Percentiles rank a stretch among this genome's conserved stretches.
Evolutionary conservation across 2,888 invertebrate species (phyloP).

Genomic region (Lypha dubia): DNA sequence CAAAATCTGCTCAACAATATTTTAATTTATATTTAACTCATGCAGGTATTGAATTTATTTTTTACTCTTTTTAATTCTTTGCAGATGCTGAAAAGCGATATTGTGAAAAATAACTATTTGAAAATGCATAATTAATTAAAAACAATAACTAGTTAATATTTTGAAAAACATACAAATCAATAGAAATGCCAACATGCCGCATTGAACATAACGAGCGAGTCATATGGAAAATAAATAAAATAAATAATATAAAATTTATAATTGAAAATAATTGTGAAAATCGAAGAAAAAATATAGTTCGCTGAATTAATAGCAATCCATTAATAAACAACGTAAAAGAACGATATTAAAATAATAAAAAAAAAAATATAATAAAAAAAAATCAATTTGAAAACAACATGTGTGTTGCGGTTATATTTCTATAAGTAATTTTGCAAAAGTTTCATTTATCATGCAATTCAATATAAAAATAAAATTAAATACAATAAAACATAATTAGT

Average conservation of each 20-base stretch:
- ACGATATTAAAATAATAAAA: too few relatives aligned
- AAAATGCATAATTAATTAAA: not conserved
- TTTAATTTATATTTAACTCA: not conserved
- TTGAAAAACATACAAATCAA: not conserved
- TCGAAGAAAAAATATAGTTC: not conserved
- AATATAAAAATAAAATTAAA: conserved; percentile 4
- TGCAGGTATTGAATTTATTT: not conserved
- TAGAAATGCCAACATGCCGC: not conserved
- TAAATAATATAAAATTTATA: conserved; percentile 31
- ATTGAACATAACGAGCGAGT: conserved; percentile 6
- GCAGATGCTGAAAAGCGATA: not conserved
- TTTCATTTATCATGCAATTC: conserved; percentile 9
- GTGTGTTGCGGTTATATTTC: conserved; percentile 32
- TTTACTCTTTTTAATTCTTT: conserved; percentile 21
- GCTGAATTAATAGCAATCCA: conserved; percentile 39
- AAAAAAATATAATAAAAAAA: conserved; percentile 23
- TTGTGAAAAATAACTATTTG: not conserved
- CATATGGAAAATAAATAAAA: conserved; percentile 23
- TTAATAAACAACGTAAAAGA: conserved; percentile 22
- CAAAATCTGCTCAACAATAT: not conserved
- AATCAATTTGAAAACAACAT: conserved; percentile 22
- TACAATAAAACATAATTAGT: conserved; percentile 34
- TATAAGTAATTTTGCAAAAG: conserved; percentile 18
- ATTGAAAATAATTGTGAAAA: conserved; percentile 36
- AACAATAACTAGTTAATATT: conserved; percentile 34